Base-by-base conservation (phyloP, 2,888 invertebrate species). In the Branchipolynoe longqiensis region DNA sequence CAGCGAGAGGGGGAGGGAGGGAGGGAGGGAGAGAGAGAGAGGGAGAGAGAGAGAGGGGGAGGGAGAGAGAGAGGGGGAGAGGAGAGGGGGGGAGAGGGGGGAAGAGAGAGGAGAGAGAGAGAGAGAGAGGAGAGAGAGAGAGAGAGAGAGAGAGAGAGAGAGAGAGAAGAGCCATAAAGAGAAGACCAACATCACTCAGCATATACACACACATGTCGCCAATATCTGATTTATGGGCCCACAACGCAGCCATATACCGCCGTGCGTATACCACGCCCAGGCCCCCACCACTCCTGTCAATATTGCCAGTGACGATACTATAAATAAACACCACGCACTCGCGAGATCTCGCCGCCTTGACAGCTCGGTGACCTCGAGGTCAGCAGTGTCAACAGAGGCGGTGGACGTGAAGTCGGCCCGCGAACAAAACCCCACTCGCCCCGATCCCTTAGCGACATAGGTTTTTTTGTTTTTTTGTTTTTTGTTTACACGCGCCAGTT, bases 381-480 rank as follows among this genome's bases (percentile, higher is more conserved):
- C 36, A 69, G 14, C 69, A 33, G 2, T 69, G 69, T 69, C 69
- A 69, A 38, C 36, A 69, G 69, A 69, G 69, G 38, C 33, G 69
- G n/a, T 18, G 33, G 69, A n/a, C 38, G 33, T 69, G 69, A 69
- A 69, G 69, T 69, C 69, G 36, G 69, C 33, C 69, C 69, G 38
- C n/a, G n/a, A n/a, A n/a, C n/a, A n/a, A n/a, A n/a, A n/a, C n/a
- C n/a, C n/a, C 69, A 38, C 33, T 69, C 69, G 69, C 22, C 69
- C 38, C 69, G 38, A 69, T 69, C 69, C 69, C 18, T 69, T 69
- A 69, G 69, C 33, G 38, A 69, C 69, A 69, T 38, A 69, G 69
- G 36, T 18, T 69, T 69, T 69, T 69, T 69, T 14, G n/a, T n/a
- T n/a, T n/a, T n/a, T n/a, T n/a, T n/a, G n/a, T n/a, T n/a, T n/a